Base-by-base conservation (phyloP, 37 sponge, comb jelly and placozoan genomes). In the Dysidea cf. avara region DNA sequence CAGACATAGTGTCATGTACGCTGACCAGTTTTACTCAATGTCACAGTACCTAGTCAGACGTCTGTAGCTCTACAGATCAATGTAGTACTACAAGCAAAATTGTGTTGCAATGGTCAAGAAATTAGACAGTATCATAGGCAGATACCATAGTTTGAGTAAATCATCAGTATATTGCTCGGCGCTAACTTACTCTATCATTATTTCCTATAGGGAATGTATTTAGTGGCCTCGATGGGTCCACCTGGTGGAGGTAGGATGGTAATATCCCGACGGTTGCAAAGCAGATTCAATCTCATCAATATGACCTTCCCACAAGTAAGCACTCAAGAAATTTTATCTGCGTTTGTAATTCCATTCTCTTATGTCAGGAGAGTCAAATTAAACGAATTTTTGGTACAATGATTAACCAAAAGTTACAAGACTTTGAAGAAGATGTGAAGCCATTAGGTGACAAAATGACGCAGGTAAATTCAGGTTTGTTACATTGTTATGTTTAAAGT, bases 391-490 rank as follows among this genome's bases (percentile, higher is more conserved):
- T 91, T 80, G 99, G 99, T 9, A 94, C 99, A 2, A 94, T 97
- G 99, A 97, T 97, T 68, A 89, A 76, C 54, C 99, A 97, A 86
- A 97, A 97, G 83, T 72, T 97, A 63, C 99, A 97, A 65, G 99
- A 97, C 69, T 97, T 97, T 83, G 99, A 97, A 21, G 99, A 97
- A 61, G 99, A 97, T 61, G 92, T 97, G 51, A 97, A 97, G 67
- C 95, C 99, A 14, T 69, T 97, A 0, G 99, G 89, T 25, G 90
- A 85, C 55, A 71, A 88, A 61, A 97, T 94, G 87, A 94, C 95
- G 7, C 89, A 90, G 67, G 86, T 72, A 32, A 71, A 63, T 0
- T 49, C 22, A 47, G 53, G 7, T 56, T 22, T 6, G 5, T 12
- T 56, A 2, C 17, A 28, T 26, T 28, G 32, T 3, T 25, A 13